Conservation (phyloP, 2,797 vertebrate species). For the Oophaga sylvatica region DNA sequence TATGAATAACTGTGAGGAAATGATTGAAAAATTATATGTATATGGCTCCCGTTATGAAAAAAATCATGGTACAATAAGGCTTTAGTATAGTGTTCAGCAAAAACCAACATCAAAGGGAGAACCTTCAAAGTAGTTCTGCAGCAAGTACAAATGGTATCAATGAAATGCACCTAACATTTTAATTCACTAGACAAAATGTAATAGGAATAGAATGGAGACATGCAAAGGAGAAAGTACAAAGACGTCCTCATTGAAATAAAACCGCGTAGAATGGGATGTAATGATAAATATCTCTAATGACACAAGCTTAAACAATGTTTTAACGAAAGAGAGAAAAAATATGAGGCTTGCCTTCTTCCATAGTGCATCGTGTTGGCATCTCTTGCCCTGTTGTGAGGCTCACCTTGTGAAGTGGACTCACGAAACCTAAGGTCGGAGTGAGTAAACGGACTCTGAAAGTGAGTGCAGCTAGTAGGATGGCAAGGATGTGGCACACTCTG, state of each 20-base stretch:
- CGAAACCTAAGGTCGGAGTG: too few species aligned
- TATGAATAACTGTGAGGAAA: constrained; percentile 26
- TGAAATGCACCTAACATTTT: constrained; percentile 37
- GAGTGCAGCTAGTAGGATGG: too few species aligned
- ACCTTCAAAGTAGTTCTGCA: constrained; percentile 32
- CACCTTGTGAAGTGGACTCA: too few species aligned
- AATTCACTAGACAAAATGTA: constrained; percentile 27
- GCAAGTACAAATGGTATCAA: constrained; percentile 39
- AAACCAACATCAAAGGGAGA: constrained; percentile 37
- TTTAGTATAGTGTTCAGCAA: constrained; percentile 29
- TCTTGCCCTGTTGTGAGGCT: too few species aligned
- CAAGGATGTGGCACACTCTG: too few species aligned
- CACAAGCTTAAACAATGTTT: background rate
- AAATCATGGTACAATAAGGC: constrained; percentile 23
- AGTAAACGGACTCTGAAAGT: too few species aligned
- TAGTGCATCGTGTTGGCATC: too few species aligned
- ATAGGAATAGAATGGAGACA: constrained; percentile 3
- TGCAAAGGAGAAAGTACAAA: background rate
- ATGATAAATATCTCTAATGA: constrained; percentile 12
- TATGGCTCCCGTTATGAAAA: background rate
- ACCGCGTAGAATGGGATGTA: background rate
- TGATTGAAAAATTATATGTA: background rate
- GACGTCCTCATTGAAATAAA: background rate
- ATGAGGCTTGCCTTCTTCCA: too few species aligned
- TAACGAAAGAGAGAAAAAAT: background rate